Conservation (phyloP, 2,888 invertebrate species). For the Yponomeuta plumbellus region DNA sequence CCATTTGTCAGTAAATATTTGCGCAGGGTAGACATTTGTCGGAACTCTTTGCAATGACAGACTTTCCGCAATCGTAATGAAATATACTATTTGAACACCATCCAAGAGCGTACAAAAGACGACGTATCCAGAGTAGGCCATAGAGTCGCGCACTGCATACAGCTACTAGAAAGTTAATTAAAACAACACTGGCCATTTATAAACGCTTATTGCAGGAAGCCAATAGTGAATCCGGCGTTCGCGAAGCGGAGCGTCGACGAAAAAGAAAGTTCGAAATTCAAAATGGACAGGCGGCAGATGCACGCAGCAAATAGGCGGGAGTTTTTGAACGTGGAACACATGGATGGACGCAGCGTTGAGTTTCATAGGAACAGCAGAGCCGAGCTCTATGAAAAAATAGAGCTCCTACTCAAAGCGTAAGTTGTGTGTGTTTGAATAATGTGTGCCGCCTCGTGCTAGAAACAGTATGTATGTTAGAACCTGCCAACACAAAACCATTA, state of each 20-base stretch:
- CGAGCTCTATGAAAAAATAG: conserved; percentile 79
- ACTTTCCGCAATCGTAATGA: too few relatives aligned
- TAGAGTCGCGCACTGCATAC: neutral
- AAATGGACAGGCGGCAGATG: conserved; percentile 65
- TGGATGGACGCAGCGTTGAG: conserved; percentile 48
- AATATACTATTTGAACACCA: too few relatives aligned
- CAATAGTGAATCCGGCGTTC: conserved; percentile 67
- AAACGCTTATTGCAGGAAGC: conserved; percentile 52
- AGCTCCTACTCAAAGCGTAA: conserved; percentile 79
- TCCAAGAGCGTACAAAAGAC: neutral
- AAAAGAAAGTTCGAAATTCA: conserved; percentile 44
- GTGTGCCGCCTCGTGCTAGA: neutral
- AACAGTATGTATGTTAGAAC: too few relatives aligned
- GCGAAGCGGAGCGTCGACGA: conserved; percentile 64
- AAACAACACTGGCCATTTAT: conserved; percentile 22
- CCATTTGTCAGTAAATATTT: too few relatives aligned
- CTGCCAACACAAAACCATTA: too few relatives aligned
- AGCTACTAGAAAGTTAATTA: conserved; percentile 20
- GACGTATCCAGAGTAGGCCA: neutral
- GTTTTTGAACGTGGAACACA: conserved; percentile 51
- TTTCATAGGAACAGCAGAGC: conserved; percentile 80
- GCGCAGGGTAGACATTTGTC: too few relatives aligned
- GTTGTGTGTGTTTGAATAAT: conserved; percentile 35
- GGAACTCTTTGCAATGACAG: too few relatives aligned
- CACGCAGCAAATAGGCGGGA: conserved; percentile 57